Base-by-base conservation (phyloP, 2,797 vertebrate species). In the Chaenodraco wilsoni region DNA sequence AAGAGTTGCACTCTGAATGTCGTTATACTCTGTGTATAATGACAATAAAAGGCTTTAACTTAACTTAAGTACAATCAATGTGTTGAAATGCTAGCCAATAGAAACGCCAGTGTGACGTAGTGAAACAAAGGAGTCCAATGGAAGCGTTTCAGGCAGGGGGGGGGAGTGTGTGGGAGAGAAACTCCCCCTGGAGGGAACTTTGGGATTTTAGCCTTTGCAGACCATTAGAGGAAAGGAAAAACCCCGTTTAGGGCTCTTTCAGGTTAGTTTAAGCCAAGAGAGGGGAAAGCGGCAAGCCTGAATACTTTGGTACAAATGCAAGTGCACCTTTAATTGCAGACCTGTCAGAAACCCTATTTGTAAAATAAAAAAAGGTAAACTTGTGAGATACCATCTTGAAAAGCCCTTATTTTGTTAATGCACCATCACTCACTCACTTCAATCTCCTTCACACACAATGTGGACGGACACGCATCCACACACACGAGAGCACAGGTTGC, bases 401-500 rank as follows among this genome's bases (percentile, higher is more conserved):
- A 59, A 19, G 70, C 41, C 51, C 9, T 43, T 23, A 2, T 67
- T 62, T 69, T 68, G 75, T 81, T 80, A 76, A 33, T 48, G 37
- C 13, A 48, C 12, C 51, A 7, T 44, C 17, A 61, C 23, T 74
- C 15, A n/a, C n/a, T 66, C 68, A 63, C 54, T 21, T 31, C 33
- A 37, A 37, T 37, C 45, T 51, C 15, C 74, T 76, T 59, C 50
- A 4, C 52, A 64, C 52, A 68, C 37, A 68, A 49, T 45, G 27
- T 41, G 59, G 37, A 56, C 10, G 17, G 37, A 51, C 60, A 21
- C 7, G 8, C 51, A 48, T 52, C 40, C 56, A 64, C 40, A 48
- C 17, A n/a, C 56, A 44, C 8, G 6, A 68, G 59, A 19, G 12
- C 58, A 65, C 81, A 41, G 46, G 60, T 59, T 72, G 78, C 84